Conservation (phyloP, 2,113 vertebrate genomes). For the Heliornis fulica region DNA sequence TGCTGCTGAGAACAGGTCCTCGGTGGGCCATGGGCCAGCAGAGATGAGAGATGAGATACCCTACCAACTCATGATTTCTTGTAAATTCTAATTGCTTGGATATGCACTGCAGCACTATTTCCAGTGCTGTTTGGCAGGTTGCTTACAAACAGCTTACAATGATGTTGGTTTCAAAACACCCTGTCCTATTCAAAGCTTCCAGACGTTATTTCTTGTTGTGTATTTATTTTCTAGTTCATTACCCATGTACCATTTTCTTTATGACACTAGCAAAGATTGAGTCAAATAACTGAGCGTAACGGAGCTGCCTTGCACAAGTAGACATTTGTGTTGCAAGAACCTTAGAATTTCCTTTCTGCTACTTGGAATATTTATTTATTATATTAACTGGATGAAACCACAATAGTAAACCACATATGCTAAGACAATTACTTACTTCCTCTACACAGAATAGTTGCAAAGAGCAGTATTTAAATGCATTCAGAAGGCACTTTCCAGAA, state of each 20-base stretch:
- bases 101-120: not conserved
- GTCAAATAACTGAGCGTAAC: not conserved
- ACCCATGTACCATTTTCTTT: not conserved
- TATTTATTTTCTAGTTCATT: not conserved
- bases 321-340: not conserved
- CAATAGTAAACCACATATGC: not conserved
- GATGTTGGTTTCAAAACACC: not conserved
- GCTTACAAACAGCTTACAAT: not conserved
- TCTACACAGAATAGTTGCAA: not conserved
- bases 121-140: not conserved
- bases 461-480: not conserved
- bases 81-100: not conserved
- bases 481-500: not conserved
- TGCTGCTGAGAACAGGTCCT: not conserved
- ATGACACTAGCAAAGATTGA: not conserved
- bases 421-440: not conserved
- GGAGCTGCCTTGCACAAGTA: not conserved
- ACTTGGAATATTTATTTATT: not conserved
- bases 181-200: not conserved
- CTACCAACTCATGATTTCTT: not conserved
- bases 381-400: not conserved
- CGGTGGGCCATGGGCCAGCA: not conserved
- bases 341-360: not conserved
- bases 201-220: not conserved
- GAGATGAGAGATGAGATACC: not conserved